Conservation (phyloP, 2,113 vertebrate genomes). For the Bubalus kerabau region DNA sequence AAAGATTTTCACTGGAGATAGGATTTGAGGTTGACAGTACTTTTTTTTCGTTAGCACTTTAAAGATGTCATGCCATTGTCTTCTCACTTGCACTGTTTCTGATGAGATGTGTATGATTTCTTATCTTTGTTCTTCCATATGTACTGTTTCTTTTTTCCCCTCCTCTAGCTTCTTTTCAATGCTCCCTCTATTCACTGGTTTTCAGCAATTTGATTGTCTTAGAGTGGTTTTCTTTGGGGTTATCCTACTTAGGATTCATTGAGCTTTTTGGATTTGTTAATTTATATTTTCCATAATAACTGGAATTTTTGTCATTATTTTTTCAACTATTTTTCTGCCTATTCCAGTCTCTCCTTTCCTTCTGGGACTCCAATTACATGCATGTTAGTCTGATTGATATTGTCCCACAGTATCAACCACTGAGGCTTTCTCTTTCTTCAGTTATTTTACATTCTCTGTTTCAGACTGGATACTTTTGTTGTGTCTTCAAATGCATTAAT, state of each 20-base stretch:
- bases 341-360: neutral
- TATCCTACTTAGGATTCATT: neutral
- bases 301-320: conserved; percentile 9
- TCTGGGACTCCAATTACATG: neutral
- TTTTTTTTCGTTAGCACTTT: conserved; percentile 29
- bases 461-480: conserved; percentile 7
- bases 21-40: neutral
- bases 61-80: neutral
- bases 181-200: neutral
- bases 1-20: conserved; percentile 4
- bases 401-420: neutral
- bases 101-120: neutral
- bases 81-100: neutral
- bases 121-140: conserved; percentile 23
- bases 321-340: conserved; percentile 15
- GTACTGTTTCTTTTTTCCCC: neutral
- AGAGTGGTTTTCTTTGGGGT: neutral
- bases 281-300: neutral
- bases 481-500: conserved; percentile 16
- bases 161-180: neutral
- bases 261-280: neutral
- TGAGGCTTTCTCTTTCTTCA: neutral
- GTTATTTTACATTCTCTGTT: neutral
- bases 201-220: conserved; percentile 4
- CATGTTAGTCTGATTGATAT: neutral